Evolutionary conservation across 2,113 vertebrate species (phyloP).

Genomic region (Lutjanus erythropterus): DNA sequence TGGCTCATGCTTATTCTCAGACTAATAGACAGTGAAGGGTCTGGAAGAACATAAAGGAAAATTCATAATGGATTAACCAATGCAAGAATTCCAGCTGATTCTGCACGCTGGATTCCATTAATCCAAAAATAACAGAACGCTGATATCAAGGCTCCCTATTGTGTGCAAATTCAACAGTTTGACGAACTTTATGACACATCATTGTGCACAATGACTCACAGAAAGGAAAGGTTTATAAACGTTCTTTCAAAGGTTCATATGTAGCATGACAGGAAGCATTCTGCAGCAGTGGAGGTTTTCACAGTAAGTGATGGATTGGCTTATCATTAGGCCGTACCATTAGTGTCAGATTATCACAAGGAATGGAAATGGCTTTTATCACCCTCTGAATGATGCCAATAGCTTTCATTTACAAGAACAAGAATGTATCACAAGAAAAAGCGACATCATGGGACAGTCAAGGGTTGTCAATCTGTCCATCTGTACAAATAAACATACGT

Average conservation of each 20-base stretch:
- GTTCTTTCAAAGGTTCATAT: background rate
- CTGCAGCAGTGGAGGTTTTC: background rate
- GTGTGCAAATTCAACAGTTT: conserved; percentile 14
- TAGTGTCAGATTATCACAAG: background rate
- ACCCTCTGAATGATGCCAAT: background rate
- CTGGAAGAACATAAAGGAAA: conserved; percentile 43
- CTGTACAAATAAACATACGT: too few species aligned
- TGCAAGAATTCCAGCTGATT: conserved; percentile 54
- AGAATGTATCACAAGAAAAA: background rate
- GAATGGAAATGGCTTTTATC: background rate
- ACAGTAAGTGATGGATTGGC: background rate
- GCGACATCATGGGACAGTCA: background rate
- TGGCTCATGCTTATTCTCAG: conserved; percentile 50
- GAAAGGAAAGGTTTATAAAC: too few species aligned
- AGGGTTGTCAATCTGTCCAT: too few species aligned
- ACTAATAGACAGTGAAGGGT: conserved; percentile 53
- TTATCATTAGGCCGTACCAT: background rate
- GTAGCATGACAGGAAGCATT: background rate
- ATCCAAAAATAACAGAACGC: conserved; percentile 34
- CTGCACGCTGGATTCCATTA: conserved; percentile 32
- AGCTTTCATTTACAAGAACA: background rate
- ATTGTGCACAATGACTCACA: background rate
- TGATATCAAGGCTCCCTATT: background rate
- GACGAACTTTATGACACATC: background rate
- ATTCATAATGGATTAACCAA: conserved; percentile 58